Evolutionary conservation across 2,888 invertebrate genomes (phyloP), one percentile per base, ranked within the genome.

Genomic region (Ariolimax columbianus): DNA sequence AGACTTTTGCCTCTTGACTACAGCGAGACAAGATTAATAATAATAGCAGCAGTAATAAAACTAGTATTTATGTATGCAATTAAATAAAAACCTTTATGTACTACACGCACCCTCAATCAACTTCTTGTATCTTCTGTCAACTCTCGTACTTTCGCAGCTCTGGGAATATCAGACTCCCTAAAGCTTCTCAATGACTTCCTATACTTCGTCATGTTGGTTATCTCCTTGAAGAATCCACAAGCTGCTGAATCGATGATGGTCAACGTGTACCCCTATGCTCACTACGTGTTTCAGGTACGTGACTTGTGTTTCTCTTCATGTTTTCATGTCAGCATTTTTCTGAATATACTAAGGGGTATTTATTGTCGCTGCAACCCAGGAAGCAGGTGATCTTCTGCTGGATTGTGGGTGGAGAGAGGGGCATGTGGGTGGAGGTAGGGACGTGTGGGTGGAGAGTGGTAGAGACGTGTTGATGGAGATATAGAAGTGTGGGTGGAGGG

Each of bases 261-360:
- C 4, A 89, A 90, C 43, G 88, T 93, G 0, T 93, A 93, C 83
- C 93, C 93, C 0, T 92, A 90, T 85, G 92, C 93, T 3, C 93
- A 93, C 85, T 93, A 92, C 84, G 88, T 93, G 11, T 93, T 93
- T 84, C 91, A 92, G 84, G 89, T 91, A 26, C 3, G 72, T 72
- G 26, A 0, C 26, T 40, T 19, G 23, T 7, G 19, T 14, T 11
- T 55, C 3, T 55, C 55, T 23, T 23, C 55, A 6, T 55, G 19
- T 2, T 14, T 55, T 14, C 55, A 11, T 55, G 55, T 7, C 2
- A 23, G 7, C 19, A 47, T 17, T 17, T 17, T 47, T 47, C 9
- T 47, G 47, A 47, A n/a, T 47, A 17, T 17, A 47, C 17, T 47
- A 17, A 47, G 47, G 17, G 47, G 9, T 11, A 47, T 11, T 7